Conservation (phyloP, 2,797 vertebrate genomes). For the Neosilurus mollespiculum region DNA sequence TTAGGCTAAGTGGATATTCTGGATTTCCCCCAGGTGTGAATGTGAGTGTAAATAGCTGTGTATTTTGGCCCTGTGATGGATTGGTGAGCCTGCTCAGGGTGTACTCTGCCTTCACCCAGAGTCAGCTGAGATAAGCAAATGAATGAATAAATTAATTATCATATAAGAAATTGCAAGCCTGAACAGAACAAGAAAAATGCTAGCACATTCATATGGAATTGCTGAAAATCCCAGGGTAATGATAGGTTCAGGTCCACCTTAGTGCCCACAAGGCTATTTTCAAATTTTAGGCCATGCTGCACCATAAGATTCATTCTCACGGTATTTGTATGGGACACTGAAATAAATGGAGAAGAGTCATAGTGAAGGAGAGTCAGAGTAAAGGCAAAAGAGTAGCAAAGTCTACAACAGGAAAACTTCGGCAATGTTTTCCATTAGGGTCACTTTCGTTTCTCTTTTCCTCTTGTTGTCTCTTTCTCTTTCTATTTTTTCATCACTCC, state of each 20-base stretch:
- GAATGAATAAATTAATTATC: not conserved
- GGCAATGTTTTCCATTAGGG: slow-evolving; percentile 12
- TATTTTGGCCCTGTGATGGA: too few relatives aligned
- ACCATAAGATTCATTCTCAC: slow-evolving; percentile 32
- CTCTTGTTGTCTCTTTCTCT: not conserved
- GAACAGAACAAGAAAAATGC: not conserved
- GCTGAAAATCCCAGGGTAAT: not conserved
- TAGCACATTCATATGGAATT: not conserved
- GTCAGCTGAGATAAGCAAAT: not conserved
- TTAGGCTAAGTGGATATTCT: too few relatives aligned
- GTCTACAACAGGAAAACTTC: not conserved
- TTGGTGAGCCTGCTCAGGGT: too few relatives aligned
- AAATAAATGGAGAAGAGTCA: not conserved
- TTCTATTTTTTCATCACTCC: slow-evolving; percentile 16
- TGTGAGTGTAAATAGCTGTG: too few relatives aligned
- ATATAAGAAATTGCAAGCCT: not conserved
- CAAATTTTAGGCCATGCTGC: not conserved
- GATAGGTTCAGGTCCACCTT: not conserved
- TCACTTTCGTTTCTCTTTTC: slow-evolving; percentile 27
- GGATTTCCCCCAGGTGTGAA: too few relatives aligned
- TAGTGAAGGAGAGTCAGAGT: not conserved
- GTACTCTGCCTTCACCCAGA: too few relatives aligned
- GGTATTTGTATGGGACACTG: slow-evolving; percentile 34
- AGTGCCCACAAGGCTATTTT: not conserved
- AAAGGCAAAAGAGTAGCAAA: not conserved